phyloP scores from a whole-genome alignment of 2,888 invertebrate genomes.

The Chelonus formosanus region DNA sequence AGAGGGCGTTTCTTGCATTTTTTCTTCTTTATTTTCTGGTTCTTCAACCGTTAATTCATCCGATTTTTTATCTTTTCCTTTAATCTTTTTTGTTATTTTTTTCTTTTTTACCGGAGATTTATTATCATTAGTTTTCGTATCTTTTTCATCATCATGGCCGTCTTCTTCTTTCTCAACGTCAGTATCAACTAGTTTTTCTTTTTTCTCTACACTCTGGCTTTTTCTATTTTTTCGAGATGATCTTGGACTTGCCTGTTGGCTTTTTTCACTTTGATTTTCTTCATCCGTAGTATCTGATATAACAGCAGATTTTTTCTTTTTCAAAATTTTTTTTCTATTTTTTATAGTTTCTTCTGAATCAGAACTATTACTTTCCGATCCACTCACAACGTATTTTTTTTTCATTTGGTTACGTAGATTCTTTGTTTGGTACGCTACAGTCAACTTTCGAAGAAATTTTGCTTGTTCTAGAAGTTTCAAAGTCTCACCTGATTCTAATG shows the following conservation, averaged over 20 bases:
- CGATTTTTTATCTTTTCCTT: slow-evolving; percentile 38
- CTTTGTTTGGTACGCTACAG: slow-evolving; percentile 52
- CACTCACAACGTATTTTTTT: slow-evolving; percentile 68
- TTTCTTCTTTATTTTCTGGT: slow-evolving; percentile 6
- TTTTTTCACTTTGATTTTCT: slow-evolving; percentile 42
- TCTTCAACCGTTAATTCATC: slow-evolving; percentile 41
- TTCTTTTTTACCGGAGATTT: slow-evolving; percentile 20
- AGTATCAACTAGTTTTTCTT: neutral
- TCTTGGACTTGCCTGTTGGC: slow-evolving; percentile 40
- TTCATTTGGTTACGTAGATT: slow-evolving; percentile 49
- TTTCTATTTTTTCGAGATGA: neutral
- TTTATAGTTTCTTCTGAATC: slow-evolving; percentile 53
- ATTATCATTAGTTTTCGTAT: neutral
- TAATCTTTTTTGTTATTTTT: slow-evolving; percentile 23
- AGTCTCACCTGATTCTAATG: slow-evolving; percentile 53
- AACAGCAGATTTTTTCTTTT: slow-evolving; percentile 50
- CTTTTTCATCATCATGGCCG: too few species aligned
- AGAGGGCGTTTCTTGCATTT: slow-evolving; percentile 25
- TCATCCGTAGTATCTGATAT: slow-evolving; percentile 57
- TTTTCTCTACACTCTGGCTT: slow-evolving; percentile 14
- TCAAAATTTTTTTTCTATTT: slow-evolving; percentile 33
- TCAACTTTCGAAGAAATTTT: slow-evolving; percentile 67
- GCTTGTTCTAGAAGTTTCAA: slow-evolving; percentile 61
- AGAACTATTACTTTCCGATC: slow-evolving; percentile 63
- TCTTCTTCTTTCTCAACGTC: slow-evolving; percentile 27